Evolutionary conservation across 2,113 vertebrate species (phyloP).

Genomic region (Phodopus roborovskii): DNA sequence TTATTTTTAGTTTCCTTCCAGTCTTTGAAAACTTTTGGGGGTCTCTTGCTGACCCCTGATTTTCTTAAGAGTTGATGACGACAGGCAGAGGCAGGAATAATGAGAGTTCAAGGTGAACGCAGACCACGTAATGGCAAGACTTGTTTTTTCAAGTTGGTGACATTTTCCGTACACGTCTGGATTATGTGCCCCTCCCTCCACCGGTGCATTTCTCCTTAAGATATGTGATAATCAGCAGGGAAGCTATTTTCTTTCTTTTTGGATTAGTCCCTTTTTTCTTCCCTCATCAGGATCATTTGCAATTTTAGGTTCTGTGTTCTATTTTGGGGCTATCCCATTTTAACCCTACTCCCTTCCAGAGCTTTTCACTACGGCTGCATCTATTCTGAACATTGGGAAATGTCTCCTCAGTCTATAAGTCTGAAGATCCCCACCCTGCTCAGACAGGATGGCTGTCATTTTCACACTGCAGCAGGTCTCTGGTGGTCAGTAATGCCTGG

Average conservation of each 20-base stretch:
- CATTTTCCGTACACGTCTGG: neutral
- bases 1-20: neutral
- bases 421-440: neutral
- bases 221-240: constrained; percentile 21
- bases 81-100: neutral
- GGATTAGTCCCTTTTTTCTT: neutral
- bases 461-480: neutral
- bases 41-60: neutral
- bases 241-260: constrained; percentile 41
- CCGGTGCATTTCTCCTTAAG: constrained; percentile 17
- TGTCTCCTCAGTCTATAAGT: neutral
- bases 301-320: constrained; percentile 70
- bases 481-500: neutral
- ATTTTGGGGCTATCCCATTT: constrained; percentile 66
- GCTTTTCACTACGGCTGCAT: constrained; percentile 63
- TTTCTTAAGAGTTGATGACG: neutral
- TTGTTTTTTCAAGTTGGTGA: neutral
- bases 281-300: constrained; percentile 64
- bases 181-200: neutral
- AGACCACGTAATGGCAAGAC: neutral
- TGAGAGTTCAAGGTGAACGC: neutral
- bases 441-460: neutral
- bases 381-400: constrained; percentile 55
- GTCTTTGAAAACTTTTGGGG: neutral
- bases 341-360: constrained; percentile 46